These are phyloP conservation scores for Pipra filicauda DNA, from an alignment of 2,113 vertebrate genomes.

Conservation along the genomic window DNA sequence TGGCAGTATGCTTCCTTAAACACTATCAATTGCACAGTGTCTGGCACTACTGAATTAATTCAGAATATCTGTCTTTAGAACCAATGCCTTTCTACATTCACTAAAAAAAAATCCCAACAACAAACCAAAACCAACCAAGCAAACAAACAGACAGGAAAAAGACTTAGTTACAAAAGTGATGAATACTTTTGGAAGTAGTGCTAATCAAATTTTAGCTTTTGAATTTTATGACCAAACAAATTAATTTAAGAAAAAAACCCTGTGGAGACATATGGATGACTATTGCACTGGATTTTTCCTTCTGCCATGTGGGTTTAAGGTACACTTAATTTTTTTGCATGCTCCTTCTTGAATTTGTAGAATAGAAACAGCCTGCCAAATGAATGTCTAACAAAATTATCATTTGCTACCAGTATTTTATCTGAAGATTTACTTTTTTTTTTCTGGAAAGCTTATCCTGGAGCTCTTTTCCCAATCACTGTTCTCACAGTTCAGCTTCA, in stretches of 20 bases:
- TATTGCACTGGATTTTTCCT: slow-evolving; percentile 23
- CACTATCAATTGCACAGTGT: not conserved
- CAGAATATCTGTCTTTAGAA: slow-evolving; percentile 1
- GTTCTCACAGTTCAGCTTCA: not conserved
- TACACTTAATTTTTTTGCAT: not conserved
- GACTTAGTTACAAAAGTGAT: not conserved
- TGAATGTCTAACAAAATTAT: not conserved
- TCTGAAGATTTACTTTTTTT: not conserved
- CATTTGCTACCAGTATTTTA: not conserved
- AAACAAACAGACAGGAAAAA: not conserved
- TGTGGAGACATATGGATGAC: not conserved
- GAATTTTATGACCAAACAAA: slow-evolving; percentile 44
- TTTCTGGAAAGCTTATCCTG: not conserved
- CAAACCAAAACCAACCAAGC: not conserved
- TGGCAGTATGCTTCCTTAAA: not conserved
- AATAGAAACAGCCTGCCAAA: not conserved
- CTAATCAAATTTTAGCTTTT: slow-evolving; percentile 35
- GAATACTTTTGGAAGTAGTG: slow-evolving; percentile 3
- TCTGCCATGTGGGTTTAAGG: not conserved
- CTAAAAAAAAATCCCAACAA: not conserved
- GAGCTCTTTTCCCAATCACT: not conserved
- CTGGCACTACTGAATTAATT: not conserved
- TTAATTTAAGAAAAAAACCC: slow-evolving; percentile 37
- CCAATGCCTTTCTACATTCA: not conserved
- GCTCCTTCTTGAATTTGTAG: not conserved